Base-by-base conservation (phyloP, 1,140 invertebrate genomes). In the Geopemphigus sp. region DNA sequence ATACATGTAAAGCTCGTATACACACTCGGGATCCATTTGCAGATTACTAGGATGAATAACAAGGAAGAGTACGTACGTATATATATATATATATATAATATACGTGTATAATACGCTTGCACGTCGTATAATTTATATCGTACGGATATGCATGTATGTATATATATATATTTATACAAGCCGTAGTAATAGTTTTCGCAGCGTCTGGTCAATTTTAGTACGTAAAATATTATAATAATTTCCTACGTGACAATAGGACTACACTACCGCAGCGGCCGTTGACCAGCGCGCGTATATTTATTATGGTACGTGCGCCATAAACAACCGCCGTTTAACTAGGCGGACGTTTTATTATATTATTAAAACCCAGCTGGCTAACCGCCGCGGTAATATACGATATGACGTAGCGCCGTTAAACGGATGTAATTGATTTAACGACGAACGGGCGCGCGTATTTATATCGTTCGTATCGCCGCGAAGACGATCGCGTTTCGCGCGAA, bases 41-140 rank as follows among this genome's bases (percentile, higher is more conserved):
- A 68, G 66, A 68, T 68, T 68, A 68, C 66, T 50, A 68, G 39
- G 12, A 26, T 68, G 66, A 47, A 68, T 66, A 68, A 68, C 66
- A 22, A 68, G 22, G 22, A 19, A 50, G 26, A 22, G n/a, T n/a
- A n/a, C n/a, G n/a, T 39, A 8, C 26, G 22, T 57, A 5, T 57
- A 3, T 57, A 0, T 59, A 59, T 59, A 24, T 59, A 26, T 56
- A 57, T 56, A 24, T 56, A 61, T 24, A 26, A 61, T 61, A 26
- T 59, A 61, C 57, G 57, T 24, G 22, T 26, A 26, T 22, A 2
- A 1, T 4, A 32, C 26, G 15, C 5, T 17, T 26, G 6, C 14
- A 61, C 24, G 26, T 14, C 19, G 22, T 61, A 29, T 59, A 14
- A 24, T 22, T 1, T 22, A 15, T 29, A n/a, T n/a, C n/a, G n/a